Percentiles rank a stretch among this genome's conserved stretches.
phyloP scores from a whole-genome alignment of 2,888 invertebrate species.

The Drosophila silvestris region DNA sequence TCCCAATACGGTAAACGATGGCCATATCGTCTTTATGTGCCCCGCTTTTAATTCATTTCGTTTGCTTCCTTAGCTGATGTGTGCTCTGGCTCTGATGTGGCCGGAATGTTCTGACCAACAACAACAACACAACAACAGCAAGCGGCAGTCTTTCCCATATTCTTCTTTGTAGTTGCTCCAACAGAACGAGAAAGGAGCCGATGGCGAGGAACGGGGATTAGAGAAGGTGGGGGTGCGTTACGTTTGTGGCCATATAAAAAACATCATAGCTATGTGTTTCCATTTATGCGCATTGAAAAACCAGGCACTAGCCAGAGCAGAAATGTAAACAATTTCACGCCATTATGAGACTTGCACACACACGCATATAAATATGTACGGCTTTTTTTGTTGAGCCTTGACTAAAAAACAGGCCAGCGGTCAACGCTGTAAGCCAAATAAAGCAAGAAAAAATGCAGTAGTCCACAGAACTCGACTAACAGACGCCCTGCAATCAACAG shows the following conservation, averaged over 20 bases:
- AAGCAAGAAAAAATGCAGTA: constrained; percentile 8
- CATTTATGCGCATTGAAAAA: constrained; percentile 68
- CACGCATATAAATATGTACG: constrained; percentile 34
- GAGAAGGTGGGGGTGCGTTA: neutral
- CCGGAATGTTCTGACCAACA: constrained; percentile 21
- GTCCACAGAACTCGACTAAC: neutral
- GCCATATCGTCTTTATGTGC: constrained; percentile 70
- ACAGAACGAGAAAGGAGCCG: neutral
- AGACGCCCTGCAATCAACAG: constrained; percentile 17
- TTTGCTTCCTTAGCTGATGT: constrained; percentile 26
- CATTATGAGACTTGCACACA: constrained; percentile 29
- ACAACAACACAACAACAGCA: neutral
- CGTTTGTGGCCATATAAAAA: constrained; percentile 67
- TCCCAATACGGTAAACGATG: constrained; percentile 58
- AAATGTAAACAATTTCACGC: constrained; percentile 79
- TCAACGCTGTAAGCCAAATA: constrained; percentile 38
- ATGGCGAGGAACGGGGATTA: neutral
- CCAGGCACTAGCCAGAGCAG: constrained; percentile 42
- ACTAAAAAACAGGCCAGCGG: constrained; percentile 75
- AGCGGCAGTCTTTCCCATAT: constrained; percentile 31
- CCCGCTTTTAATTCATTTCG: constrained; percentile 69
- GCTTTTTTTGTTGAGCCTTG: constrained; percentile 73
- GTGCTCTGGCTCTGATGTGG: constrained; percentile 17
- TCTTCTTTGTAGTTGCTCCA: constrained; percentile 26
- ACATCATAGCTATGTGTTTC: constrained; percentile 64